phyloP scores from a whole-genome alignment of 2,113 vertebrate genomes.

The Cottus gobio region DNA sequence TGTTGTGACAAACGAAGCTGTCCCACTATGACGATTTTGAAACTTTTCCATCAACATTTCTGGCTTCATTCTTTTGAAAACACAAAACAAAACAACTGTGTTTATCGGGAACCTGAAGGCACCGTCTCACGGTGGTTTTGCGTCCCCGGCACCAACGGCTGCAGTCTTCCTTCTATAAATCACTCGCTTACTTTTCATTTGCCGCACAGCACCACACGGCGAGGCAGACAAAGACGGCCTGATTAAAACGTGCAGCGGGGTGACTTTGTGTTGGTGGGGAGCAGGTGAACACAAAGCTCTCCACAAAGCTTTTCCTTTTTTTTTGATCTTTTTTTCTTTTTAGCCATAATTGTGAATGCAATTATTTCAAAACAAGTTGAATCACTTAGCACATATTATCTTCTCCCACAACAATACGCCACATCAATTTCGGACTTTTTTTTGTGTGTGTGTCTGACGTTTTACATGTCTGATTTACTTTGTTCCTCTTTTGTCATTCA shows the following conservation, averaged over 20 bases:
- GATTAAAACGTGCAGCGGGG: slow-evolving; percentile 57
- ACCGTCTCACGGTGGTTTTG: slow-evolving; percentile 22
- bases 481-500: slow-evolving; percentile 52
- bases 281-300: slow-evolving; percentile 46
- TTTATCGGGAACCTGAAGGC: slow-evolving; percentile 18
- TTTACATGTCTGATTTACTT: slow-evolving; percentile 56
- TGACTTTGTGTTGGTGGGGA: slow-evolving; percentile 40
- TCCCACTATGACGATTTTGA: slow-evolving; percentile 10
- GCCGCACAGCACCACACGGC: slow-evolving; percentile 21
- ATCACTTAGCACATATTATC: slow-evolving; percentile 56
- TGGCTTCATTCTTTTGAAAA: slow-evolving; percentile 8
- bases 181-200: slow-evolving; percentile 44
- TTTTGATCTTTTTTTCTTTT: background rate
- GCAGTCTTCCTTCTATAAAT: slow-evolving; percentile 39
- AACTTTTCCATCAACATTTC: slow-evolving; percentile 10
- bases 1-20: slow-evolving; percentile 27
- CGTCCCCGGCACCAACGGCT: slow-evolving; percentile 7
- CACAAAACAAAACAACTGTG: slow-evolving; percentile 13
- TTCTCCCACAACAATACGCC: slow-evolving; percentile 40
- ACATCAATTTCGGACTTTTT: slow-evolving; percentile 40
- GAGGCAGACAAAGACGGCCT: slow-evolving; percentile 52
- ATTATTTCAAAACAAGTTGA: slow-evolving; percentile 60
- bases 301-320: slow-evolving; percentile 45
- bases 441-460: background rate
- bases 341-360: slow-evolving; percentile 54